Percentiles rank a stretch among this genome's conserved stretches.
Evolutionary conservation across 2,797 vertebrate species (phyloP).

Genomic region (Protonibea diacanthus): DNA sequence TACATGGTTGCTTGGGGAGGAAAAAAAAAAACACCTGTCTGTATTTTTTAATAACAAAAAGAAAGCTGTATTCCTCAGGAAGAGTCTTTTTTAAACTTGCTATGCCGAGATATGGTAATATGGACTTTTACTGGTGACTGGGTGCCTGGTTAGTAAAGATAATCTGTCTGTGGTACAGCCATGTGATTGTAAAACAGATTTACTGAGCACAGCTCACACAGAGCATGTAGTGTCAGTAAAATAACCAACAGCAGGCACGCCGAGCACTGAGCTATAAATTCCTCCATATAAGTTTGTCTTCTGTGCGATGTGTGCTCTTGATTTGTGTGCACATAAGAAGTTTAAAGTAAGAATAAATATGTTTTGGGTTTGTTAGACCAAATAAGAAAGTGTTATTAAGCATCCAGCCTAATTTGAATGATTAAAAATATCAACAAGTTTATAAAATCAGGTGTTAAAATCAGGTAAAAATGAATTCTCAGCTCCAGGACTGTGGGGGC

Average conservation of each 20-base stretch:
- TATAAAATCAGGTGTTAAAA: too few relatives aligned
- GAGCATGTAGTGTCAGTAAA: not conserved
- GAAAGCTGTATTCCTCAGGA: not conserved
- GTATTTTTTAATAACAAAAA: not conserved
- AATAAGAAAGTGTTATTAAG: too few relatives aligned
- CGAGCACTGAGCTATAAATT: not conserved
- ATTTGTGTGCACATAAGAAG: constrained; percentile 1
- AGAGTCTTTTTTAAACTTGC: not conserved
- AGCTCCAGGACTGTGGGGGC: too few relatives aligned
- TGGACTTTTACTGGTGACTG: not conserved
- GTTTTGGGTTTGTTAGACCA: too few relatives aligned
- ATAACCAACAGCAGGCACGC: not conserved
- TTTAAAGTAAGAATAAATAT: not conserved
- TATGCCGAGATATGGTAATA: not conserved
- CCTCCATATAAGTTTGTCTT: not conserved
- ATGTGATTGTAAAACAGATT: constrained; percentile 10
- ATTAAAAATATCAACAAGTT: too few relatives aligned
- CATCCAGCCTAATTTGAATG: too few relatives aligned
- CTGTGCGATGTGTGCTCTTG: not conserved
- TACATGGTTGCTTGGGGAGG: not conserved
- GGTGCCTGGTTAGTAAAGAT: constrained; percentile 4
- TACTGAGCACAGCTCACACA: not conserved
- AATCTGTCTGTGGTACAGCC: constrained; percentile 5
- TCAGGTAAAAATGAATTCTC: too few relatives aligned
- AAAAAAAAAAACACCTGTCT: not conserved